Conservation (phyloP, 1,140 invertebrate species). For the Apocrypta bakeri region DNA sequence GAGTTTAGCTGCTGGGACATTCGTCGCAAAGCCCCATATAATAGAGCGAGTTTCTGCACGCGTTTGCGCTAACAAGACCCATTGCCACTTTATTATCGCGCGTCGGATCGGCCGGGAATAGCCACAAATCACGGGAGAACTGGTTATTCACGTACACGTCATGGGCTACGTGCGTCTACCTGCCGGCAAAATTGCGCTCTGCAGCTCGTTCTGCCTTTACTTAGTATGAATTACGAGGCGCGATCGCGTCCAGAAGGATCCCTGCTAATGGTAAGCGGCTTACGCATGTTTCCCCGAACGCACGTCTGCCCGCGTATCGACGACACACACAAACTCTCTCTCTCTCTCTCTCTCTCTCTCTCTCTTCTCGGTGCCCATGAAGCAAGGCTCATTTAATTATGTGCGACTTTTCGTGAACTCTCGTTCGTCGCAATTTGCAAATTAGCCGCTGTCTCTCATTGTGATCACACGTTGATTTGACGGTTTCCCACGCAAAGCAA, state of each 20-base stretch:
- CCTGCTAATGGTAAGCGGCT: background rate
- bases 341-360: too few relatives aligned
- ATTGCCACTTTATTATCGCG: constrained; percentile 66
- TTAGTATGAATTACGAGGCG: constrained; percentile 16
- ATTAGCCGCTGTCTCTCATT: background rate
- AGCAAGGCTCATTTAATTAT: background rate
- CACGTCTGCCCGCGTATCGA: background rate
- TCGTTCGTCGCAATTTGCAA: background rate
- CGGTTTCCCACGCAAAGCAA: background rate
- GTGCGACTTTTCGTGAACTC: background rate
- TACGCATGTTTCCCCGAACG: background rate
- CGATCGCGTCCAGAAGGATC: constrained; percentile 17
- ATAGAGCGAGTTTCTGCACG: constrained; percentile 55
- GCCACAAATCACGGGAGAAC: constrained; percentile 64
- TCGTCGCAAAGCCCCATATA: constrained; percentile 47
- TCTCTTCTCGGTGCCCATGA: too few relatives aligned
- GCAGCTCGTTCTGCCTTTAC: constrained; percentile 2
- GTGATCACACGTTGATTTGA: background rate
- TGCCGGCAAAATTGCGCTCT: constrained; percentile 5
- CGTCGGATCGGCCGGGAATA: constrained; percentile 58
- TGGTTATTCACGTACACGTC: constrained; percentile 56
- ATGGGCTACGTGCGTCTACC: background rate
- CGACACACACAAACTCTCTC: background rate
- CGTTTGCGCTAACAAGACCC: constrained; percentile 61
- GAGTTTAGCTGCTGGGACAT: too few relatives aligned